Evolutionary conservation across 2,113 vertebrate genomes (phyloP), one percentile per base, ranked within the genome.

Genomic region (Centropristis striata): DNA sequence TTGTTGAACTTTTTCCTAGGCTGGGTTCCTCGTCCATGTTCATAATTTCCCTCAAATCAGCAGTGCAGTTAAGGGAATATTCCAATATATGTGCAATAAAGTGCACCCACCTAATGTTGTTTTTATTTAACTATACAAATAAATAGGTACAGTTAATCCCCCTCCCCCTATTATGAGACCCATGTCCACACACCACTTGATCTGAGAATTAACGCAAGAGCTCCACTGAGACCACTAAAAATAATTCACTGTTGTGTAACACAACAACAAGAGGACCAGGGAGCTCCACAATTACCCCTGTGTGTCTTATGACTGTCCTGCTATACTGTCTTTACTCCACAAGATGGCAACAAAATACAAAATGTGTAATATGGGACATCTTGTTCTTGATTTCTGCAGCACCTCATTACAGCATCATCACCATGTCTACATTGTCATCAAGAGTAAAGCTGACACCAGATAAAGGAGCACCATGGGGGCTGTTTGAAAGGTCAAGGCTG

Each of bases 261-360:
- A 67, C 41, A 65, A 41, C 13, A 16, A n/a, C 2, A 60, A 68
- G 20, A 78, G 7, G 42, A 55, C 4, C 36, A 36, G 15, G 15
- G 41, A 42, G 57, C 58, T 28, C 5, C n/a, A 27, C 41, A 15
- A 49, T 39, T 16, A 3, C 21, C 4, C 55, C 16, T 2, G 47
- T 47, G 46, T 18, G n/a, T 47, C 20, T 46, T 0, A 11, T n/a
- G 28, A 2, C 46, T 47, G 2, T 4, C 49, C 18, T 81, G 77
- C 49, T 23, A 16, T 58, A 2, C 1, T 9, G 2, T 23, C 2
- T 78, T 36, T 37, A 0, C 0, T 25, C 73, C 93, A 89, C 79
- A 15, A 81, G 92, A 83, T 88, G 90, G 88, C 60, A 75, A 75
- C 89, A 90, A 55, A 71, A 25, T 0, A 32, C 36, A 23, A 46